Evolutionary conservation across 1,140 invertebrate species (phyloP).

Genomic region (Ganaspis sp.): DNA sequence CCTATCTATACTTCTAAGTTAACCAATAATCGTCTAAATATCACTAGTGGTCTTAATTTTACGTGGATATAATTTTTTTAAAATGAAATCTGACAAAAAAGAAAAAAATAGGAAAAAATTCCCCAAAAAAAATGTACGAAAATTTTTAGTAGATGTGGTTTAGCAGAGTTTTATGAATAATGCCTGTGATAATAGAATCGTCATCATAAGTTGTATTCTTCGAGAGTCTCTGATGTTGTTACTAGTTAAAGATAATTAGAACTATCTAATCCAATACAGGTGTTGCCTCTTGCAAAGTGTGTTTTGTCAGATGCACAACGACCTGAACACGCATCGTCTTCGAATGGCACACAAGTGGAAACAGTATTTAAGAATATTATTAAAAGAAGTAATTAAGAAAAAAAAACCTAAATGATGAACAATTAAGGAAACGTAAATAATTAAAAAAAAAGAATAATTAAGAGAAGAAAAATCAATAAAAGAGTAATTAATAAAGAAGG

Average conservation of each 20-base stretch:
- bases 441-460: slow-evolving; percentile 41
- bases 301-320: slow-evolving; percentile 30
- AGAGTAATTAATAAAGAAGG: no score
- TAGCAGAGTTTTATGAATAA: slow-evolving; percentile 77
- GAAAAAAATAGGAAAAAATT: slow-evolving; percentile 47
- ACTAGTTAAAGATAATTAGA: slow-evolving; percentile 72
- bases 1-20: slow-evolving; percentile 64
- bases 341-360: slow-evolving; percentile 31
- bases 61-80: slow-evolving; percentile 49
- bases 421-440: slow-evolving; percentile 36
- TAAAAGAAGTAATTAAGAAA: slow-evolving; percentile 45
- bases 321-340: slow-evolving; percentile 25
- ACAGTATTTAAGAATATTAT: slow-evolving; percentile 42
- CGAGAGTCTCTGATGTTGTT: slow-evolving; percentile 77
- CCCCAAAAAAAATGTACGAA: slow-evolving; percentile 67
- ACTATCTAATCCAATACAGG: slow-evolving; percentile 38
- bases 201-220: slow-evolving; percentile 78
- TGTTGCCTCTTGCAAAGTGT: slow-evolving; percentile 28
- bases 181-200: slow-evolving; percentile 79
- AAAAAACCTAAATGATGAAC: slow-evolving; percentile 39
- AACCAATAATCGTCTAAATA: slow-evolving; percentile 69
- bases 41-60: slow-evolving; percentile 74
- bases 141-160: slow-evolving; percentile 74
- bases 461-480: slow-evolving; percentile 41
- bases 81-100: slow-evolving; percentile 46